Conservation (phyloP, 2,113 vertebrate genomes). For the Carassius auratus region DNA sequence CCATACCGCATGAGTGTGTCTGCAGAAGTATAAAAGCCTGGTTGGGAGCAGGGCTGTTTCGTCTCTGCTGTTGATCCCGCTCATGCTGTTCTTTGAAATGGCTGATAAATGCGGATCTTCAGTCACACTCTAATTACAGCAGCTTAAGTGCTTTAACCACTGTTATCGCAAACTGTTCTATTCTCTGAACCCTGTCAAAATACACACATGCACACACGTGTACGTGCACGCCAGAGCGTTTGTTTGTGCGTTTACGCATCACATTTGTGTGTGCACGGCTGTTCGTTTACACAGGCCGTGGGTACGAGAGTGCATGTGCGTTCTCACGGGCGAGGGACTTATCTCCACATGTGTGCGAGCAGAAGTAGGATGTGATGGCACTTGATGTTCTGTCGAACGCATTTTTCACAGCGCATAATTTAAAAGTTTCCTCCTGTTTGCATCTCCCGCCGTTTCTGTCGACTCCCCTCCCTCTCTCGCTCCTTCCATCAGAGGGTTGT, state of each 20-base stretch:
- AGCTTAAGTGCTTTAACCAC: constrained; percentile 81
- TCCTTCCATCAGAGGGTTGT: constrained; percentile 48
- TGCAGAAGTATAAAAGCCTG: constrained; percentile 52
- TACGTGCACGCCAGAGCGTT: constrained; percentile 44
- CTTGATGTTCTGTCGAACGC: constrained; percentile 63
- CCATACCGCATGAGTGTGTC: constrained; percentile 36
- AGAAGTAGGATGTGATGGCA: constrained; percentile 58
- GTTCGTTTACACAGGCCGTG: constrained; percentile 65
- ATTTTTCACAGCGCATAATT: constrained; percentile 58
- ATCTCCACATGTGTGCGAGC: constrained; percentile 52
- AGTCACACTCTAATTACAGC: constrained; percentile 80
- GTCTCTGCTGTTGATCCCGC: constrained; percentile 63
- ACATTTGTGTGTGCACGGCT: constrained; percentile 15
- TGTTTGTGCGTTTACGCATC: constrained; percentile 48
- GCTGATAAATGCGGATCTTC: constrained; percentile 78
- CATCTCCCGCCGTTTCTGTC: constrained; percentile 54
- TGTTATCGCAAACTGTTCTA: constrained; percentile 75
- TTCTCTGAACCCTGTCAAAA: constrained; percentile 58
- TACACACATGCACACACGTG: constrained; percentile 35
- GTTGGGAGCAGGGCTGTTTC: constrained; percentile 53
- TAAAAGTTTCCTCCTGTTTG: constrained; percentile 54
- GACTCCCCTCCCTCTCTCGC: constrained; percentile 40
- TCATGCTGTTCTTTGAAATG: constrained; percentile 74
- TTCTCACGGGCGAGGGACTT: constrained; percentile 31
- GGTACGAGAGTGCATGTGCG: constrained; percentile 49